Conservation (phyloP, 2,797 vertebrate genomes). For the Denticeps clupeoides region DNA sequence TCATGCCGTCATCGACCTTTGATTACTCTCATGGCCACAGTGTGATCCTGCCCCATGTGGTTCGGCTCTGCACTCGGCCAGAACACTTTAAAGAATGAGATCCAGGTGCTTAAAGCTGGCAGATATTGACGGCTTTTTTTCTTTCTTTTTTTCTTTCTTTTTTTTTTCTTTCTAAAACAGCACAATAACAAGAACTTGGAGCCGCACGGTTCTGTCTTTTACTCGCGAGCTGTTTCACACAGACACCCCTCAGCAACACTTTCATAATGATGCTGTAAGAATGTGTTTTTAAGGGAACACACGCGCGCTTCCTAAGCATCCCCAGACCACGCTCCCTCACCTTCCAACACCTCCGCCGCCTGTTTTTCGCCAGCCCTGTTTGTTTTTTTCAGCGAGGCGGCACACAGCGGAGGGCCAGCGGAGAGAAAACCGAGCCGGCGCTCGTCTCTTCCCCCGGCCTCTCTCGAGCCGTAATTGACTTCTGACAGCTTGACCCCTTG, state of each 20-base stretch:
- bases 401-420: conserved; percentile 23
- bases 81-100: not conserved
- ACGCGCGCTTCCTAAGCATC: not conserved
- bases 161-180: too few relatives aligned
- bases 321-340: not conserved
- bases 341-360: conserved; percentile 9
- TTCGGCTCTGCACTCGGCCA: not conserved
- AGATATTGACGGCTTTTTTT: too few relatives aligned
- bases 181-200: too few relatives aligned
- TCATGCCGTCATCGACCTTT: too few relatives aligned
- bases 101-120: not conserved
- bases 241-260: not conserved
- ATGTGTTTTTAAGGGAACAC: not conserved
- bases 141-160: not conserved
- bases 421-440: conserved; percentile 33
- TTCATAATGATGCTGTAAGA: not conserved
- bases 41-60: not conserved
- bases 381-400: conserved; percentile 24
- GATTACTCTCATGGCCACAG: too few relatives aligned
- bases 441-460: conserved; percentile 1
- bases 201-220: too few relatives aligned
- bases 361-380: conserved; percentile 12
- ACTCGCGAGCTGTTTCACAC: not conserved
- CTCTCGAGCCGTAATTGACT: conserved; percentile 18
- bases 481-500: conserved; percentile 21